Evolutionary conservation across 2,113 vertebrate species (phyloP).

Genomic region (Phaetusa simplex): DNA sequence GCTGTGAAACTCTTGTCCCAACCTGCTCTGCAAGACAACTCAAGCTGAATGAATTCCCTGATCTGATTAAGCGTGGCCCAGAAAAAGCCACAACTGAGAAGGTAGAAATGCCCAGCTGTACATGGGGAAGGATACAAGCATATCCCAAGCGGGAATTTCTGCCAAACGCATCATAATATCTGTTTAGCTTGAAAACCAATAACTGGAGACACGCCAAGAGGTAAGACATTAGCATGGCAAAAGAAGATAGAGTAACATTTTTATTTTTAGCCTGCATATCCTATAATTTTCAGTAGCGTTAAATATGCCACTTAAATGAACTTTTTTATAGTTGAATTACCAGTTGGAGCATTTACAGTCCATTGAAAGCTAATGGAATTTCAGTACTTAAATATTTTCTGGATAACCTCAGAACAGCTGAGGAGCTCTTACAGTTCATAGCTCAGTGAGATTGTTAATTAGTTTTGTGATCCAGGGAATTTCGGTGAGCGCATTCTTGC

Average conservation of each 20-base stretch:
- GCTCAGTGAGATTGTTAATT: slow-evolving; percentile 61
- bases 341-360: slow-evolving; percentile 34
- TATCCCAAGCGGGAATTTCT: not conserved
- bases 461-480: slow-evolving; percentile 53
- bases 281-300: not conserved
- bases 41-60: not conserved
- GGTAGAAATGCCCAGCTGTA: not conserved
- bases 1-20: not conserved
- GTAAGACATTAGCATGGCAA: not conserved
- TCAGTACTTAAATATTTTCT: slow-evolving; percentile 45
- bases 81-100: not conserved
- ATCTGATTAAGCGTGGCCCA: not conserved
- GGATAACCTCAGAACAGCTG: slow-evolving; percentile 36
- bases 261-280: slow-evolving; percentile 1
- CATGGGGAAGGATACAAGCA: not conserved
- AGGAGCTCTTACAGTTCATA: slow-evolving; percentile 44
- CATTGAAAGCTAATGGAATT: slow-evolving; percentile 46
- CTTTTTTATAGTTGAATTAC: not conserved
- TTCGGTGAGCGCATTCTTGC: slow-evolving; percentile 18
- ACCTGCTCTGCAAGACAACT: not conserved
- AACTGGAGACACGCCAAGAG: not conserved
- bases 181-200: not conserved
- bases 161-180: not conserved
- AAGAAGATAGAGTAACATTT: not conserved
- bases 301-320: not conserved